Percentiles rank a stretch among this genome's conserved stretches.
These are phyloP conservation scores for Nesidiocoris tenuis DNA, from an alignment of 2,888 invertebrate species.

Conservation along the genomic window DNA sequence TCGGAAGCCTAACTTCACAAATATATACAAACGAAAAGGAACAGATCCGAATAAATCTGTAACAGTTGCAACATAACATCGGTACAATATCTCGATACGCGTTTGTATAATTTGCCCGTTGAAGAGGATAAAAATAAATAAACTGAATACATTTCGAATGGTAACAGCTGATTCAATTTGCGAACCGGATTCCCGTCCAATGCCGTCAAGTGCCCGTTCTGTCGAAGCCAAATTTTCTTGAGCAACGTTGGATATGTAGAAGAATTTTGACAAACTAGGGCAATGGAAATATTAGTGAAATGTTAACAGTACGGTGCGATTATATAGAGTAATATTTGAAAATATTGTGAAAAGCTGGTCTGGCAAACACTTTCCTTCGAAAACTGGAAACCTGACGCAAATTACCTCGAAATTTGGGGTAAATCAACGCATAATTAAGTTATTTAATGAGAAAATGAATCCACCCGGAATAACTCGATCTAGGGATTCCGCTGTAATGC, in stretches of 20 bases:
- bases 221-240: neutral
- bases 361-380: neutral
- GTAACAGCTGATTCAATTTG: too few relatives aligned
- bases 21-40: neutral
- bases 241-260: conserved; percentile 19
- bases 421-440: neutral
- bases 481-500: too few relatives aligned
- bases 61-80: neutral
- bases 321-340: neutral
- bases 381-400: neutral
- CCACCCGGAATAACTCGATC: too few relatives aligned
- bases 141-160: too few relatives aligned
- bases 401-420: neutral
- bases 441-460: neutral
- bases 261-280: neutral
- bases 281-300: neutral
- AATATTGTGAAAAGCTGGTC: neutral
- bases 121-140: too few relatives aligned
- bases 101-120: too few relatives aligned
- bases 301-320: neutral
- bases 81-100: neutral
- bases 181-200: neutral
- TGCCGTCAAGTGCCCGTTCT: neutral
- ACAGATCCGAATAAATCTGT: neutral
- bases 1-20: neutral